phyloP scores from a whole-genome alignment of 2,888 invertebrate genomes.

The Cryptocephalus moraei region DNA sequence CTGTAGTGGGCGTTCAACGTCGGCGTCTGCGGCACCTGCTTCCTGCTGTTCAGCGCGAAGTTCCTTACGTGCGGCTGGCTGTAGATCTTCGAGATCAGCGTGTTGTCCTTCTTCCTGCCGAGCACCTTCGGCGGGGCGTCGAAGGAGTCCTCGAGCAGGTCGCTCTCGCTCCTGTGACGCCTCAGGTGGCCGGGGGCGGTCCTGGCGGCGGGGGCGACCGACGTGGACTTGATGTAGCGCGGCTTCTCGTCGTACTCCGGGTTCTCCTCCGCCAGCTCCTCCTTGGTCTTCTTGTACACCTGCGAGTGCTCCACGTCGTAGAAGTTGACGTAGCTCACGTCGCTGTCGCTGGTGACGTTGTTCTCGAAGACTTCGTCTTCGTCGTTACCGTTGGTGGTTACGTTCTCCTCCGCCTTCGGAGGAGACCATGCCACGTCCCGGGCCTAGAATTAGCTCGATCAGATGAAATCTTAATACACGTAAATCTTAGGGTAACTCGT shows the following conservation, averaged over 20 bases:
- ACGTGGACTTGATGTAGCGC: background rate
- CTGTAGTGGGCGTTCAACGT: slow-evolving; percentile 2
- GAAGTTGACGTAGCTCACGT: slow-evolving; percentile 31
- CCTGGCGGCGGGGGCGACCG: background rate
- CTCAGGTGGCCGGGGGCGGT: slow-evolving; percentile 4
- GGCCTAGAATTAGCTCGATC: background rate
- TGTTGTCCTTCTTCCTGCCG: slow-evolving; percentile 24
- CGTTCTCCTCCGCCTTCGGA: background rate
- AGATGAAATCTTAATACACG: too few species aligned
- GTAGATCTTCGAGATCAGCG: slow-evolving; percentile 27
- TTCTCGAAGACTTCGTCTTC: slow-evolving; percentile 3
- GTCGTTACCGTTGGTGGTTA: background rate
- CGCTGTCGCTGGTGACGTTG: slow-evolving; percentile 35
- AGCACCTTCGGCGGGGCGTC: slow-evolving; percentile 16
- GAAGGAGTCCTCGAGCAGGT: slow-evolving; percentile 15
- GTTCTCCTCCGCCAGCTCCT: slow-evolving; percentile 5
- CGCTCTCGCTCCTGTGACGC: slow-evolving; percentile 16
- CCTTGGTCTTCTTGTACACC: slow-evolving; percentile 18
- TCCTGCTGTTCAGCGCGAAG: slow-evolving; percentile 19
- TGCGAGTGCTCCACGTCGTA: slow-evolving; percentile 34
- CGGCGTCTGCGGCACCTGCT: slow-evolving; percentile 8
- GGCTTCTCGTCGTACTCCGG: slow-evolving; percentile 3
- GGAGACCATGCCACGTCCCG: background rate
- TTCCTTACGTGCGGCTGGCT: slow-evolving; percentile 23
- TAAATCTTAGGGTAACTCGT: too few species aligned